Evolutionary conservation across 1,140 invertebrate species (phyloP).

Genomic region (Macrostomum lignano): DNA sequence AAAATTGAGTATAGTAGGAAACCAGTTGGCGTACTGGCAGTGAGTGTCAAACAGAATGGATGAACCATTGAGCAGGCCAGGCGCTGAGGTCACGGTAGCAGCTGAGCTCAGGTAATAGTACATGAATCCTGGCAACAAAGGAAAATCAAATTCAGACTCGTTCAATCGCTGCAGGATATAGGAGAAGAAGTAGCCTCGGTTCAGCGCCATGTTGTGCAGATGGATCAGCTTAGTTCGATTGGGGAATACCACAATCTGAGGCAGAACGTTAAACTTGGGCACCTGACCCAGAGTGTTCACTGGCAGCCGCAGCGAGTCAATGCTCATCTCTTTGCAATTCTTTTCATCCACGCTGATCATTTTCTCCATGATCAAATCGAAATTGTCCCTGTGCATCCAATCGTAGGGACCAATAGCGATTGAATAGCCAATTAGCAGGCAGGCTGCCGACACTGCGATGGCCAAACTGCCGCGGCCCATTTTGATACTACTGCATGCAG

Average conservation of each 20-base stretch:
- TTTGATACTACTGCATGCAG: no score
- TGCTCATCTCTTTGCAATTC: slow-evolving; percentile 58
- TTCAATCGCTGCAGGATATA: slow-evolving; percentile 46
- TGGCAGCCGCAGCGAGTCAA: slow-evolving; percentile 52
- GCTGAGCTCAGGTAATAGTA: slow-evolving; percentile 80
- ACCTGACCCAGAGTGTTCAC: slow-evolving; percentile 54
- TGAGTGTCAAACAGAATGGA: slow-evolving; percentile 77
- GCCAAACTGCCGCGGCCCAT: no score
- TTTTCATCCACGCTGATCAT: slow-evolving; percentile 45
- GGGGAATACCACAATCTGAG: slow-evolving; percentile 71
- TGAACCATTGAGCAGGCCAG: slow-evolving; percentile 55
- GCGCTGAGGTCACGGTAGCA: slow-evolving; percentile 70
- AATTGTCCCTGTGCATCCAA: no score
- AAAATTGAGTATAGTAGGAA: slow-evolving; percentile 66
- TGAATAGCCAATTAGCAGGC: no score
- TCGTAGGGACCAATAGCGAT: no score
- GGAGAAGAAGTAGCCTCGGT: slow-evolving; percentile 62
- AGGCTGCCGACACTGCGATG: no score
- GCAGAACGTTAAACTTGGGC: slow-evolving; percentile 71
- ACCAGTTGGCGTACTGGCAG: slow-evolving; percentile 68
- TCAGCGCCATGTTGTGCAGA: slow-evolving; percentile 76
- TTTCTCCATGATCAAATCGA: slow-evolving; percentile 50
- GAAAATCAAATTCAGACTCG: slow-evolving; percentile 22
- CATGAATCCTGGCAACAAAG: slow-evolving; percentile 84
- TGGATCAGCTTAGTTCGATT: slow-evolving; percentile 69